A percentile compares a stretch with the other conserved stretches of the same genome.
Evolutionary conservation across 2,113 vertebrate genomes (phyloP).

Genomic region (Scatophagus argus): DNA sequence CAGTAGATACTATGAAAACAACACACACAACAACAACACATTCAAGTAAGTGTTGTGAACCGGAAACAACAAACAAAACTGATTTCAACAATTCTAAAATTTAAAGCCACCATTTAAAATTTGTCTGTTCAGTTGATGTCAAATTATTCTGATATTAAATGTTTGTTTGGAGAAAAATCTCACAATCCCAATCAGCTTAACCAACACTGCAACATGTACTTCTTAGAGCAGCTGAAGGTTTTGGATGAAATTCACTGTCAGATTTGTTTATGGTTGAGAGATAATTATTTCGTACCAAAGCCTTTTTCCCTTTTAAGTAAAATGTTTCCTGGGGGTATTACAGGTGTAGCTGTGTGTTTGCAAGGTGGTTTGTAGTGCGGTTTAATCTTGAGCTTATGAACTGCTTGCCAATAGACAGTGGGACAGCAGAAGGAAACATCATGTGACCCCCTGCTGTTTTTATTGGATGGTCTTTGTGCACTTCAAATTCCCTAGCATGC

Average conservation of each 20-base stretch:
- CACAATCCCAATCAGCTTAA: background rate
- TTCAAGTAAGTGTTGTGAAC: background rate
- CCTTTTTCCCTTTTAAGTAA: background rate
- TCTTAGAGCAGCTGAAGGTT: background rate
- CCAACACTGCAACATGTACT: background rate
- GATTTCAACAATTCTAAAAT: background rate
- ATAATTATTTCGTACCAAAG: background rate
- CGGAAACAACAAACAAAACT: background rate
- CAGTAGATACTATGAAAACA: background rate
- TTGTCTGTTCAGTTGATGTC: background rate
- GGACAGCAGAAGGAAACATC: background rate
- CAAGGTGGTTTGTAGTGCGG: background rate
- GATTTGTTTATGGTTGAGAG: background rate
- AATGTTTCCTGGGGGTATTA: background rate
- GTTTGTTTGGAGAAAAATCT: background rate
- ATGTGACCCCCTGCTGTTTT: constrained; percentile 13
- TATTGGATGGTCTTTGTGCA: constrained; percentile 4
- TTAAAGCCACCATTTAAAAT: background rate
- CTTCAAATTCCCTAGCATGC: background rate
- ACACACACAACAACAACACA: too few species aligned
- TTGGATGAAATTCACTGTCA: background rate
- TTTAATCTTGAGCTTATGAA: background rate
- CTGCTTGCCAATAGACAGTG: background rate
- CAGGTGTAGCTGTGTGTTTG: background rate
- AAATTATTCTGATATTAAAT: background rate